Percentiles rank a stretch among this genome's conserved stretches.
Evolutionary conservation across 2,888 invertebrate genomes (phyloP).

Genomic region (Osedax fenrisi): DNA sequence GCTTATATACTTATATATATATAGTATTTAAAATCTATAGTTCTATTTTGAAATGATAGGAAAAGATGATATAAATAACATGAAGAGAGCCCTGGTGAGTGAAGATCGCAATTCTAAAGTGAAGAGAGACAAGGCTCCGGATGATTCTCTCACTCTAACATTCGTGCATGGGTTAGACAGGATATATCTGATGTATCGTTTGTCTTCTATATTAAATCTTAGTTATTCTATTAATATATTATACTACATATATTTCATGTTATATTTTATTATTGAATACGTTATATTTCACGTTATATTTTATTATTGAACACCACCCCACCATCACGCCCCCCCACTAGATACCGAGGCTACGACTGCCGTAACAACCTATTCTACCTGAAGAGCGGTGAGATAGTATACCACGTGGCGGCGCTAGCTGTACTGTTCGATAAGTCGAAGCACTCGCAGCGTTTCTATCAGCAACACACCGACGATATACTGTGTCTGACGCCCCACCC

Average conservation of each 20-base stretch:
- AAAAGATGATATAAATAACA: not conserved
- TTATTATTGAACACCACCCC: too few relatives aligned
- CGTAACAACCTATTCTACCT: constrained; percentile 51
- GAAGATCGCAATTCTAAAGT: not conserved
- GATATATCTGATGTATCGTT: too few relatives aligned
- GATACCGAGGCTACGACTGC: constrained; percentile 52
- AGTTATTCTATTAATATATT: too few relatives aligned
- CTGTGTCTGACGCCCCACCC: constrained; percentile 51
- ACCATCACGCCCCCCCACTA: constrained; percentile 32
- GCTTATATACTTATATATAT: too few relatives aligned
- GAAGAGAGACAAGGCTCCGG: constrained; percentile 46
- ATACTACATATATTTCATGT: too few relatives aligned
- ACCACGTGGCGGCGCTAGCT: constrained; percentile 51
- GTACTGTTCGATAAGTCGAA: constrained; percentile 48
- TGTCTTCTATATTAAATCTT: too few relatives aligned
- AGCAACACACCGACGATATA: constrained; percentile 52
- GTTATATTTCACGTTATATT: too few relatives aligned
- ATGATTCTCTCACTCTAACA: constrained; percentile 45
- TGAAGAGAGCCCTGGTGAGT: not conserved
- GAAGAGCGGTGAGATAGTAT: constrained; percentile 49
- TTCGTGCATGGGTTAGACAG: constrained; percentile 48
- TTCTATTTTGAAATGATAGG: too few relatives aligned
- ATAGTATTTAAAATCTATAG: too few relatives aligned
- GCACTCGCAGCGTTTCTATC: constrained; percentile 49
- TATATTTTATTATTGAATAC: too few relatives aligned